These are phyloP conservation scores for Pristionchus exspectatus DNA, from an alignment of 2,888 invertebrate species.

Conservation along the genomic window DNA sequence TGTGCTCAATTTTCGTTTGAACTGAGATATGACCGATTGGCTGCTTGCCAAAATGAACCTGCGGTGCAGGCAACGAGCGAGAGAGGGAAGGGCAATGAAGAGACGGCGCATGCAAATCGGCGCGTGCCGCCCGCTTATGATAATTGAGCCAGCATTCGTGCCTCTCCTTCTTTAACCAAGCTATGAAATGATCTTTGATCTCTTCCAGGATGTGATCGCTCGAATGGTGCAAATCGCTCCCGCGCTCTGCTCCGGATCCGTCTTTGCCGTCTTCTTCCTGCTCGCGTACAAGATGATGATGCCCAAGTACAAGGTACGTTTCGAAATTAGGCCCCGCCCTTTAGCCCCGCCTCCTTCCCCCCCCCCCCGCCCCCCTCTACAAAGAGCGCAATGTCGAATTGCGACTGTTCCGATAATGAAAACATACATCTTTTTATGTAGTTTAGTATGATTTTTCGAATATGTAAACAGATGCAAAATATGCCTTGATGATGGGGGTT, in stretches of 20 bases:
- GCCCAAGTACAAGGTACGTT: conserved; percentile 17
- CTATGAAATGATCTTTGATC: not conserved
- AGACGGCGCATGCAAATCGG: too few species aligned
- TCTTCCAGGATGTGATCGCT: not conserved
- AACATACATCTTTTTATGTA: not conserved
- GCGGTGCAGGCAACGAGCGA: too few species aligned
- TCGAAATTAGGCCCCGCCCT: not conserved
- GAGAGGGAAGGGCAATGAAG: too few species aligned
- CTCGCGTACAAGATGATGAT: conserved; percentile 33
- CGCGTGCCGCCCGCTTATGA: too few species aligned
- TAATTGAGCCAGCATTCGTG: too few species aligned
- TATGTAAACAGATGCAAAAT: not conserved
- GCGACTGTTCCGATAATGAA: not conserved
- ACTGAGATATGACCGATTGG: too few species aligned
- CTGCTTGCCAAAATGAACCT: too few species aligned
- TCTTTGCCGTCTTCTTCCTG: conserved; percentile 2
- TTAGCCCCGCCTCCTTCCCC: not conserved
- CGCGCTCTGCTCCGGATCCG: not conserved
- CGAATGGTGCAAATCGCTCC: not conserved
- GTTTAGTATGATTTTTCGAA: not conserved
- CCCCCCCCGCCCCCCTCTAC: not conserved
- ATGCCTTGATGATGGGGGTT: too few species aligned
- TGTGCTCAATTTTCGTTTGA: too few species aligned
- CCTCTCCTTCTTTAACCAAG: not conserved
- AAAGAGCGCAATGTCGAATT: not conserved